Base-by-base conservation (phyloP, 2,113 vertebrate genomes). In the Catharus fuscescens region DNA sequence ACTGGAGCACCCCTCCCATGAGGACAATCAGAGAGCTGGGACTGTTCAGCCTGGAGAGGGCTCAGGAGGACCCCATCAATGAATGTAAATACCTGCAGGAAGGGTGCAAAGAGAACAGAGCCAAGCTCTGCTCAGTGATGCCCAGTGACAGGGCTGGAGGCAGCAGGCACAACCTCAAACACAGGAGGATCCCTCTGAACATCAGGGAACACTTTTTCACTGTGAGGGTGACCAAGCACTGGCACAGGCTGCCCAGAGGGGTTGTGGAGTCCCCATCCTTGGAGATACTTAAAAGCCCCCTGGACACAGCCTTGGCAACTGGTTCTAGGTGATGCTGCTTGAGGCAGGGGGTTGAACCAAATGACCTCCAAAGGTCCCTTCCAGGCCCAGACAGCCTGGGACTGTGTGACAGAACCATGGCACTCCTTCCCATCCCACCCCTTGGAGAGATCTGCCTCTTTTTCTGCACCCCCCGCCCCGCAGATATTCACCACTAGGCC, bases 191-290 rank as follows among this genome's bases (percentile, higher is more conserved):
- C 1, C 32, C 69, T 65, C 60, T 79, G 29, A 66, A 47, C 34
- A 20, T 52, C 14, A 32, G 45, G 32, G 9, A 53, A 25, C 44
- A 11, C 1, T 45, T 47, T 28, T 2, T 18, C 42, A 59, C 31
- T 36, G 14, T 45, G 44, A 62, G 9, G 5, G 13, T 79, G n/a
- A 42, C 19, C 0, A 0, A 67, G 38, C 64, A 18, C 48, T 10
- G 14, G 44, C 31, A 73, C 48, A n/a, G 29, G 26, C 4, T 80
- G 3, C 25, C 26, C 47, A 54, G 14, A 2, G 31, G 56, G 9
- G 16, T 3, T 73, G 45, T 25, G 13, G 12, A 47, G 8, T 26
- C 31, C 79, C 12, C 21, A 47, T 54, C 44, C 38, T 24, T 44
- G 20, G 32, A 2, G 2, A 73, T 6, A 14, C 2, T 61, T 36